Base-by-base conservation (phyloP, 2,113 vertebrate genomes). In the Chrysochloris asiatica region DNA sequence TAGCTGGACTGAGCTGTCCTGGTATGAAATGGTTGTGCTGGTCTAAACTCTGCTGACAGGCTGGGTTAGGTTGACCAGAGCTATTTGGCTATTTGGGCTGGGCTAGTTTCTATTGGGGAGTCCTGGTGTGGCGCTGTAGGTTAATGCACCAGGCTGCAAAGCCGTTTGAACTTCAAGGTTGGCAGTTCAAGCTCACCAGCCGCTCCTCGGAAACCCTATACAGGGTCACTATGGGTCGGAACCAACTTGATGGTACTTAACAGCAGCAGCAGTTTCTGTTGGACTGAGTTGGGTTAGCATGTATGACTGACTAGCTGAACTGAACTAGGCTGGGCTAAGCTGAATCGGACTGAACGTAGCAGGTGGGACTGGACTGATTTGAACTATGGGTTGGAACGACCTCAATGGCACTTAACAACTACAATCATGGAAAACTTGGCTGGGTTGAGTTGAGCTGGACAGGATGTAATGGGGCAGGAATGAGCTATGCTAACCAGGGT, bases 211-310 rank as follows among this genome's bases (percentile, higher is more conserved):
- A n/a, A n/a, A n/a, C n/a, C n/a, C n/a, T n/a, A n/a, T n/a, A n/a
- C n/a, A n/a, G n/a, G n/a, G n/a, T n/a, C n/a, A n/a, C n/a, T n/a
- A n/a, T n/a, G n/a, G n/a, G n/a, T n/a, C n/a, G n/a, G n/a, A n/a
- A n/a, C n/a, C n/a, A n/a, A n/a, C n/a, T n/a, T n/a, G n/a, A n/a
- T n/a, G n/a, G n/a, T n/a, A n/a, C n/a, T n/a, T n/a, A n/a, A n/a
- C n/a, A 0, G 1, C n/a, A 61, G n/a, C 0, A 2, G 3, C 86
- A 8, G 0, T 0, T 10, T 38, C 16, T 0, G 33, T 4, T 43
- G 6, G 0, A 1, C 13, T 67, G 5, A 0, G 2, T 5, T 83
- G 4, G 1, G 0, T 4, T 61, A 75, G 0, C 0, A 26, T 21
- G 56, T 4, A 19, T 56, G 26, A 24, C 28, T 63, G 43, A 0